Base-by-base conservation (phyloP, 2,888 invertebrate species). In the Scrobipalpa atriplicella region DNA sequence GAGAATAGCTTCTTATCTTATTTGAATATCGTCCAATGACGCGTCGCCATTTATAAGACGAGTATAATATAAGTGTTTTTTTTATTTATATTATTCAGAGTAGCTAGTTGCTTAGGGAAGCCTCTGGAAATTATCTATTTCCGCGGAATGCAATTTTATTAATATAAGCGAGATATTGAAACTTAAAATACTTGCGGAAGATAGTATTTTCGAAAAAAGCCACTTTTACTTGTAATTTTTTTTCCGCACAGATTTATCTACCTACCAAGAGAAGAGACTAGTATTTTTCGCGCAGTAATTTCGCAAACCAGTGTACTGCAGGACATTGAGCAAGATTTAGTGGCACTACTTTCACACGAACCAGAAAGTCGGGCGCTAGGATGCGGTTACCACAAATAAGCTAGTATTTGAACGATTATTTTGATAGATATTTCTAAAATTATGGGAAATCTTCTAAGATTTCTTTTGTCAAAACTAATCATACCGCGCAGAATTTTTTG, bases 251-350 rank as follows among this genome's bases (percentile, higher is more conserved):
- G 8, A 41, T 41, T 41, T 41, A 41, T 41, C 3, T 41, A 11
- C 1, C 3, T 41, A 11, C 1, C 41, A 9, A 41, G 11, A 41
- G 41, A 13, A 41, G 13, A 41, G 13, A 18, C 18, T 19, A 10
- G 19, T 19, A 11, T 10, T 19, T 52, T 52, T 41, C 10, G 10
- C 52, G 52, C 8, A 52, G 19, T 52, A 52, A 8, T 52, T 18
- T 10, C 19, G 19, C 10, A 52, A 21, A 19, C 10, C 52, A 19
- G 52, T 52, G 18, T 19, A 52, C 10, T 52, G 52, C 18, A 10
- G 52, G 19, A 52, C 52, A 18, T 52, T 52, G 52, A 52, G 52
- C 18, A 52, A 52, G 52, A 52, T 52, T 52, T 52, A 52, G 19
- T 52, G 19, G 52, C 52, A 19, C 52, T 18, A 51, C 51, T 19